A percentile compares a stretch with the other conserved stretches of the same genome.
Conservation (phyloP, 35 echinoderm and acorn worm species). For the Chiridota heheva region DNA sequence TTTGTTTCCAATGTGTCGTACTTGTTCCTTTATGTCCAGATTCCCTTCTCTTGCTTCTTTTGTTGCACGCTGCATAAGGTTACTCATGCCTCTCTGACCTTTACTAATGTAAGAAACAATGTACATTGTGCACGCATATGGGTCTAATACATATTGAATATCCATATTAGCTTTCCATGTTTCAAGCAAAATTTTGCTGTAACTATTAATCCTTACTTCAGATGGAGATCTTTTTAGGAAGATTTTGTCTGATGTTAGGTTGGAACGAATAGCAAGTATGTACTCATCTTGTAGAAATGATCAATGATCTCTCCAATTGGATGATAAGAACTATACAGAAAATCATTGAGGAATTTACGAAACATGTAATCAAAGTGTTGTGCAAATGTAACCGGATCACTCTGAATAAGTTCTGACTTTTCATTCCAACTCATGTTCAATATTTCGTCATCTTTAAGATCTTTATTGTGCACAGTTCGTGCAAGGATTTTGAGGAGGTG, state of each 20-base stretch:
- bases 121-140: conserved; percentile 73
- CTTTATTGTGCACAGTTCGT: conserved; percentile 29
- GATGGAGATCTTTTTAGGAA: conserved; percentile 64
- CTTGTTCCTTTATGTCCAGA: conserved; percentile 51
- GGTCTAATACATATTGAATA: conserved; percentile 66
- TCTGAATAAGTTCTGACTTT: conserved; percentile 59
- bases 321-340: conserved; percentile 45
- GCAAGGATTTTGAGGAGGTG: conserved; percentile 46
- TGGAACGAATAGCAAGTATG: conserved; percentile 51
- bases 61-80: conserved; percentile 48
- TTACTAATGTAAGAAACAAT: conserved; percentile 78
- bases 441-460: conserved; percentile 21
- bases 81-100: conserved; percentile 60
- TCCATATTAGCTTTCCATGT: conserved; percentile 75
- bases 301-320: conserved; percentile 46
- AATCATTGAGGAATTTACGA: conserved; percentile 36
- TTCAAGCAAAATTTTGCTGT: conserved; percentile 40
- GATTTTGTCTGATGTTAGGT: conserved; percentile 48
- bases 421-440: conserved; percentile 45
- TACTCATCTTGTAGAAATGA: conserved; percentile 41
- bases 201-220: conserved; percentile 72
- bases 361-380: conserved; percentile 60
- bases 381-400: conserved; percentile 64
- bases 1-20: conserved; percentile 69
- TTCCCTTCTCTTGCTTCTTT: conserved; percentile 69